Percentiles rank a stretch among this genome's conserved stretches.
Conservation (phyloP, 2,797 vertebrate species). For the Parauchenoglanis ngamensis region DNA sequence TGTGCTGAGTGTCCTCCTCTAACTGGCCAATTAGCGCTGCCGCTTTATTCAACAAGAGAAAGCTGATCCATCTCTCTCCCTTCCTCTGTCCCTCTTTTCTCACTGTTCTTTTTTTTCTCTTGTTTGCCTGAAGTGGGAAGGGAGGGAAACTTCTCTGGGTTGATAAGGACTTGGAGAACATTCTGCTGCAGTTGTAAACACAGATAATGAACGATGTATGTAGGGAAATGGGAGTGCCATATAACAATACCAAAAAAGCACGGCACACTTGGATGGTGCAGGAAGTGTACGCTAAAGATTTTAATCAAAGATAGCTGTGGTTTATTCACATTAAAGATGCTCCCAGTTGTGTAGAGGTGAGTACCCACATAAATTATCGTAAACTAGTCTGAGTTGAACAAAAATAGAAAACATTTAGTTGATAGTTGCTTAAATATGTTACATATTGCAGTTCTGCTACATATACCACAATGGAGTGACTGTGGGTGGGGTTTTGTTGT, state of each 20-base stretch:
- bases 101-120: background rate
- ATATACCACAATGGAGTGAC: background rate
- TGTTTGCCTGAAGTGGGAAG: constrained; percentile 33
- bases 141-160: constrained; percentile 55
- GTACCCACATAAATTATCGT: background rate
- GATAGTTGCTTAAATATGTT: background rate
- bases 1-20: constrained; percentile 34
- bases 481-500: background rate
- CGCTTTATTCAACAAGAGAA: constrained; percentile 26
- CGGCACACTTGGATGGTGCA: background rate
- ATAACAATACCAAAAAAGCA: constrained; percentile 6
- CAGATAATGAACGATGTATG: constrained; percentile 34
- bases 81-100: background rate
- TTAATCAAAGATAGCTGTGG: background rate
- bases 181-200: constrained; percentile 43
- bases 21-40: constrained; percentile 36
- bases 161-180: constrained; percentile 54
- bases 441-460: background rate
- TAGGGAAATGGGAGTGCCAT: constrained; percentile 21
- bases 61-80: background rate
- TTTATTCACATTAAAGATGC: background rate
- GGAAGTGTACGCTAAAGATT: background rate
- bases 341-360: background rate
- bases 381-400: background rate
- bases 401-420: background rate